These are phyloP conservation scores for Hemicentrotus pulcherrimus DNA, from an alignment of 35 echinoderm and acorn worm genomes.

Conservation along the genomic window DNA sequence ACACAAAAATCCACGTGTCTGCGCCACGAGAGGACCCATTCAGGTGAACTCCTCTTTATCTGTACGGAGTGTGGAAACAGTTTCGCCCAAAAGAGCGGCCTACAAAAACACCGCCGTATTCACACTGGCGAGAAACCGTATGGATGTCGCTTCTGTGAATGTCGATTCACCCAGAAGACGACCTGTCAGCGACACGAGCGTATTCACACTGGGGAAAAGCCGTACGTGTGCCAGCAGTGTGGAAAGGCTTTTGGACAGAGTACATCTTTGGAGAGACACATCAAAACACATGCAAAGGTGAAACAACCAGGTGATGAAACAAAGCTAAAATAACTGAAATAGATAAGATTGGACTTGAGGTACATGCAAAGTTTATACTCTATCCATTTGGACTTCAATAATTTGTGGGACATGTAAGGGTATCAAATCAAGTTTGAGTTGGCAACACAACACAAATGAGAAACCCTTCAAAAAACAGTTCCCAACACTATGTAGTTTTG, in stretches of 20 bases:
- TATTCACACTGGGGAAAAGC: constrained; percentile 81
- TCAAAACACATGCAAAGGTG: constrained; percentile 56
- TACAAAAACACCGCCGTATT: constrained; percentile 50
- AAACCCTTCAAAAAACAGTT: too few relatives aligned
- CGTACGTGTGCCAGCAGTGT: constrained; percentile 69
- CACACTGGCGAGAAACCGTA: constrained; percentile 70
- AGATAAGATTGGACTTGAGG: too few relatives aligned
- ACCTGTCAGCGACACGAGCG: constrained; percentile 63
- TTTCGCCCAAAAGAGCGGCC: constrained; percentile 45
- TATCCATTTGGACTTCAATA: too few relatives aligned
- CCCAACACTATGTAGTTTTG: too few relatives aligned
- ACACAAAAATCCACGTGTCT: constrained; percentile 45
- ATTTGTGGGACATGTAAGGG: too few relatives aligned
- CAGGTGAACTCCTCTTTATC: constrained; percentile 14
- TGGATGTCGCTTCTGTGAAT: constrained; percentile 54
- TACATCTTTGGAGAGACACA: constrained; percentile 70
- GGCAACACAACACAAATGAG: too few relatives aligned
- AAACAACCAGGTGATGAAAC: background rate
- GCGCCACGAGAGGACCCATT: constrained; percentile 56
- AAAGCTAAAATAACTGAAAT: background rate
- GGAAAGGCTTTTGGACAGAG: constrained; percentile 65
- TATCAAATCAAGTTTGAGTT: too few relatives aligned
- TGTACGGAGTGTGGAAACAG: constrained; percentile 50
- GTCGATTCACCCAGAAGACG: constrained; percentile 62
- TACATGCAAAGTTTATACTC: too few relatives aligned